Conservation (phyloP, 2,888 invertebrate species). For the Carcina quercana region DNA sequence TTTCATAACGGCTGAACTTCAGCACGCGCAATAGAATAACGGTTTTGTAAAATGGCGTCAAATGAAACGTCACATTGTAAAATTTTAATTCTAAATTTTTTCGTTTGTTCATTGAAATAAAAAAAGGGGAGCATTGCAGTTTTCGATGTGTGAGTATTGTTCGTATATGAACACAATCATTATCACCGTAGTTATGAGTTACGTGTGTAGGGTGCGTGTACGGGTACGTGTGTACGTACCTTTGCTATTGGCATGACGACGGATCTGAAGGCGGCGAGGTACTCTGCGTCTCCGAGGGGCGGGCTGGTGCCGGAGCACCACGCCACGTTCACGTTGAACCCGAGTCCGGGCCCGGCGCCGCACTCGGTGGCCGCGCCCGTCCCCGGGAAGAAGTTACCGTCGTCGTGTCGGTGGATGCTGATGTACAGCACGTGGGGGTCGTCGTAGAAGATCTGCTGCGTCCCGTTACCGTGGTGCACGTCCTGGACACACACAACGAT, state of each 20-base stretch:
- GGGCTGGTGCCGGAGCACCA: constrained; percentile 94
- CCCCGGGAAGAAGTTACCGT: constrained; percentile 99
- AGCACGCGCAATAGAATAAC: no score
- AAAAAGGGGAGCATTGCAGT: no score
- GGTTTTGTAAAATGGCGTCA: no score
- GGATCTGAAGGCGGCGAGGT: constrained; percentile 96
- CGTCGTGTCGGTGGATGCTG: constrained; percentile 99
- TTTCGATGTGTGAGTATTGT: no score
- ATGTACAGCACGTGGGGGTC: constrained; percentile 96
- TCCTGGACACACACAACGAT: no score
- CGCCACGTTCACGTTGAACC: constrained; percentile 96
- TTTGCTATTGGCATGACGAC: constrained; percentile 97
- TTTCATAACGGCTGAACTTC: no score
- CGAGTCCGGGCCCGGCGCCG: constrained; percentile 91
- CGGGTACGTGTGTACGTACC: constrained; percentile 34
- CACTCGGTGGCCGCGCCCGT: constrained; percentile 97
- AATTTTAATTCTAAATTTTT: no score
- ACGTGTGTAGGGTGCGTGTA: no score
- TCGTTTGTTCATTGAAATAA: no score
- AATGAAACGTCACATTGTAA: no score
- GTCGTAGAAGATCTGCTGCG: constrained; percentile 98
- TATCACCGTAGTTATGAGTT: no score
- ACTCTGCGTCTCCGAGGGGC: constrained; percentile 96
- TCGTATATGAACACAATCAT: no score
- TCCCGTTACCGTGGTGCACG: constrained; percentile 99